Base-by-base conservation (phyloP, 2,888 invertebrate genomes). In the Hypsopygia costalis region DNA sequence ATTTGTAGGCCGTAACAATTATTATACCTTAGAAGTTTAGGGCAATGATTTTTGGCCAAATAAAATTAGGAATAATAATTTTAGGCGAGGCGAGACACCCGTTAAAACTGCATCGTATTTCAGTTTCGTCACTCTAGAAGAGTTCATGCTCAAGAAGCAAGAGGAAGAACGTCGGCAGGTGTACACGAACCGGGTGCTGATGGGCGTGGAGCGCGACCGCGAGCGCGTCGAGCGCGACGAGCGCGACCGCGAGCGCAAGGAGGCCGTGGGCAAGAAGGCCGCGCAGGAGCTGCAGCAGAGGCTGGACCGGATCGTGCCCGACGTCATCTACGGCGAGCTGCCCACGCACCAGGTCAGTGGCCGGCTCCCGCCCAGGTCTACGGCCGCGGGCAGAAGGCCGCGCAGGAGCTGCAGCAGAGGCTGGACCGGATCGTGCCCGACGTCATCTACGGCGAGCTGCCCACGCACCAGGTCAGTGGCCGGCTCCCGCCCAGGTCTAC, bases 81-180 rank as follows among this genome's bases (percentile, higher is more conserved):
- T n/a, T n/a, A n/a, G n/a, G n/a, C n/a, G n/a, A n/a, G n/a, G n/a
- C n/a, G n/a, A n/a, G n/a, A n/a, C n/a, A n/a, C n/a, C n/a, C n/a
- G n/a, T n/a, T n/a, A n/a, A n/a, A n/a, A n/a, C n/a, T n/a, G n/a
- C n/a, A n/a, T n/a, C n/a, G n/a, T n/a, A n/a, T n/a, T 10, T 91
- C 49, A 93, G 93, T 0, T 92, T 93, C 64, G 91, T 94, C 36
- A 95, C 95, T 0, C 82, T 95, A 21, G 94, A 95, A 69, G 93
- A 95, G 79, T 90, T 95, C 62, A 95, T 95, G 95, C 74, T 93
- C 51, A 91, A 92, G 52, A 92, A 93, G 52, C 94, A 94, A 70
- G 93, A 37, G 20, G 39, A 39, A 11, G 39, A 39, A 52, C 42
- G 41, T 10, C 51, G 47, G 6, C 58, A 63, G 52, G 78, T 91